Evolutionary conservation across 2,113 vertebrate species (phyloP).

Genomic region (Hystrix cristata): DNA sequence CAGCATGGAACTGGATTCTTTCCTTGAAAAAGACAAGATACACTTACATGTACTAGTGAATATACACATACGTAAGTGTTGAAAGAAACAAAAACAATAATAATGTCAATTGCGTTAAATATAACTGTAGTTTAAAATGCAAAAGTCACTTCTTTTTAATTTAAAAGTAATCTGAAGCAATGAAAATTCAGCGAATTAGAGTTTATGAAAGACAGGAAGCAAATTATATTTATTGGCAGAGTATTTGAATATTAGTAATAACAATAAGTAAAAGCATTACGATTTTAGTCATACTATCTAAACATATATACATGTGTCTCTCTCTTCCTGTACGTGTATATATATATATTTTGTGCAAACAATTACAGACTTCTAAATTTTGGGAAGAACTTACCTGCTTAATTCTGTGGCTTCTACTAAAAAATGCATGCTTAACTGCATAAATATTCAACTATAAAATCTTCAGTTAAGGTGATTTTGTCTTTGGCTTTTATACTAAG

Average conservation of each 20-base stretch:
- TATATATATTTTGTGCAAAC: background rate
- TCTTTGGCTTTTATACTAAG: background rate
- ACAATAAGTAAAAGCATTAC: background rate
- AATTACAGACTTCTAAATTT: background rate
- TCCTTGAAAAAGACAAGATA: background rate
- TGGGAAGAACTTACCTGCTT: background rate
- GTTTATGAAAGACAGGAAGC: conserved; percentile 1
- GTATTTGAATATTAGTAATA: background rate
- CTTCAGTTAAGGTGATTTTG: background rate
- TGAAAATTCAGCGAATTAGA: background rate
- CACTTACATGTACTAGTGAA: background rate
- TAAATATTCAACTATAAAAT: background rate
- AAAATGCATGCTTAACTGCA: background rate
- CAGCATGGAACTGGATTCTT: background rate
- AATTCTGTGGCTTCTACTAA: background rate
- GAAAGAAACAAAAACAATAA: background rate
- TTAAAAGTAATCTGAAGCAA: background rate
- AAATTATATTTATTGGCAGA: background rate
- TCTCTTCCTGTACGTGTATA: too few relatives aligned
- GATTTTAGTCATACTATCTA: background rate
- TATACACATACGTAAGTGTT: background rate
- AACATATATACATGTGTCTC: too few relatives aligned
- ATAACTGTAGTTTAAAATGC: background rate
- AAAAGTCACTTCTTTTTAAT: background rate
- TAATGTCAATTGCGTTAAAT: background rate